Conservation (phyloP, 2,888 invertebrate genomes). For the Selenia dentaria region DNA sequence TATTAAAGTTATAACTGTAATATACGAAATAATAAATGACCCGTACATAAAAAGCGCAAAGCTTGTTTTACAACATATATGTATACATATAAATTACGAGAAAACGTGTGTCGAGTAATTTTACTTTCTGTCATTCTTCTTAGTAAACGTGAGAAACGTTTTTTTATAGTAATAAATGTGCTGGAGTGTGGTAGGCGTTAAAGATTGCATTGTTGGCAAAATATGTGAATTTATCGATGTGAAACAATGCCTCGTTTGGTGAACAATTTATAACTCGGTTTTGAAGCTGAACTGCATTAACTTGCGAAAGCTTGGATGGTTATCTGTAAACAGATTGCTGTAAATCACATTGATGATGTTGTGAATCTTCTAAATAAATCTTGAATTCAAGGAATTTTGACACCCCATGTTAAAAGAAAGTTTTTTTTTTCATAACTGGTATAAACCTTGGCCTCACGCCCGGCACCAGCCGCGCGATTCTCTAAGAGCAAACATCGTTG, state of each 20-base stretch:
- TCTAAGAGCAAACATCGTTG: too few species aligned
- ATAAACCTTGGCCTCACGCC: too few species aligned
- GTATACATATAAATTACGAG: constrained; percentile 2
- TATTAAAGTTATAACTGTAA: too few species aligned
- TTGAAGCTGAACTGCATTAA: constrained; percentile 5
- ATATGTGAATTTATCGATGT: constrained; percentile 27
- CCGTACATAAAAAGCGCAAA: not conserved
- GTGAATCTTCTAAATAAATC: too few species aligned
- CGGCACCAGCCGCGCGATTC: too few species aligned
- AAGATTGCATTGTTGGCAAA: constrained; percentile 24
- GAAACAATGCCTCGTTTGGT: constrained; percentile 27
- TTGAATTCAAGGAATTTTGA: too few species aligned
- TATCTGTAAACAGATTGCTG: constrained; percentile 10
- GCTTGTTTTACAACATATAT: constrained; percentile 2
- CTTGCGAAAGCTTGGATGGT: constrained; percentile 14
- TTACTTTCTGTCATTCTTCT: constrained; percentile 32
- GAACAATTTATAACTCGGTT: constrained; percentile 11
- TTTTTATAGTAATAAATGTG: constrained; percentile 13
- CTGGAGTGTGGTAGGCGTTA: constrained; percentile 7
- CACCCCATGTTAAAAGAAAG: too few species aligned
- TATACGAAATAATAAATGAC: not conserved
- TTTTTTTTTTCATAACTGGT: too few species aligned
- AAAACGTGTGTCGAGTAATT: constrained; percentile 18
- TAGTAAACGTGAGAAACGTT: constrained; percentile 26
- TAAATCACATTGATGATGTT: not conserved